Conservation (phyloP, 2,113 vertebrate genomes). For the Meriones unguiculatus region DNA sequence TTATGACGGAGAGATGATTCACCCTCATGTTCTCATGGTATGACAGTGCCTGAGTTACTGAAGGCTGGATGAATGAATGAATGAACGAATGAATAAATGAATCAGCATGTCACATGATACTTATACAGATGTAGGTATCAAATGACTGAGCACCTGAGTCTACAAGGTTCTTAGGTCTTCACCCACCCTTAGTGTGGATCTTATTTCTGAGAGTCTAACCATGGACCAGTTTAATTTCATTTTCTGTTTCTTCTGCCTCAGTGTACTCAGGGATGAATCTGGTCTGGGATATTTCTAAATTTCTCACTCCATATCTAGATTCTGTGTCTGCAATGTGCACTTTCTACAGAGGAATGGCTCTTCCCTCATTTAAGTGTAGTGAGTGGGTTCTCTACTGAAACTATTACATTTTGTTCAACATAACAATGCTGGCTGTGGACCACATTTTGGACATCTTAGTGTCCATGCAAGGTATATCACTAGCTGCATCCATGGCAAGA, state of each 20-base stretch:
- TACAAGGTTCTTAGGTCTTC: not conserved
- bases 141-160: not conserved
- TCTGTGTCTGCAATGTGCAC: not conserved
- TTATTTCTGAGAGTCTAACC: too few species aligned
- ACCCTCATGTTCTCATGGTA: rapidly evolving
- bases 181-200: too few species aligned
- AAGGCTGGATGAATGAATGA: not conserved
- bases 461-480: too few species aligned
- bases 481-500: too few species aligned
- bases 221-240: rapidly evolving
- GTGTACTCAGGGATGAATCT: not conserved
- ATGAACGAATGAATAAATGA: not conserved
- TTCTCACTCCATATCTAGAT: too few species aligned
- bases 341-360: not conserved
- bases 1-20: rapidly evolving
- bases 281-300: not conserved
- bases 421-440: not conserved
- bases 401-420: rapidly evolving
- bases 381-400: rapidly evolving
- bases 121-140: not conserved
- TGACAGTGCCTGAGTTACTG: rapidly evolving
- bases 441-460: not conserved
- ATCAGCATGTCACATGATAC: too few species aligned
- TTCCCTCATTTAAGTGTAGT: rapidly evolving
- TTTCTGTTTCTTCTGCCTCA: not conserved